Conservation (phyloP, 2,797 vertebrate genomes). For the Coreius guichenoti region DNA sequence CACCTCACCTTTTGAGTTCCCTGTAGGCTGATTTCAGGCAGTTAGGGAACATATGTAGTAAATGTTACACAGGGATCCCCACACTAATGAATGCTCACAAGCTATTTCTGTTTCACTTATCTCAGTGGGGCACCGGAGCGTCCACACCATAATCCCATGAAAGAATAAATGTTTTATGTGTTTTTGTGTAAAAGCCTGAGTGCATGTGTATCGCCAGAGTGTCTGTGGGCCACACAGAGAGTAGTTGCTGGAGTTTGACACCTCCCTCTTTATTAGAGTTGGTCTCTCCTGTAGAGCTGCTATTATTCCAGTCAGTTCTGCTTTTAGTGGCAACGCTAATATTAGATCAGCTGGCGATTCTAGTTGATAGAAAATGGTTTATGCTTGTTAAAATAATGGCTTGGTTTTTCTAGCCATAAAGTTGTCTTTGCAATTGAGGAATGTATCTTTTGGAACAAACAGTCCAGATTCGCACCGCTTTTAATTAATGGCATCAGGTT, state of each 20-base stretch:
- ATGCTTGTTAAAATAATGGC: slow-evolving; percentile 80
- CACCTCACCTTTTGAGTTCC: slow-evolving; percentile 1
- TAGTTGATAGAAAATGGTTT: slow-evolving; percentile 79
- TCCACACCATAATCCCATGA: slow-evolving; percentile 30
- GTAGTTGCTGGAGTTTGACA: slow-evolving; percentile 74
- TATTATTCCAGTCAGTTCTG: slow-evolving; percentile 64
- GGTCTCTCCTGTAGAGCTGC: slow-evolving; percentile 46
- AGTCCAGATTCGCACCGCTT: slow-evolving; percentile 74
- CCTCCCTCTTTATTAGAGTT: slow-evolving; percentile 72
- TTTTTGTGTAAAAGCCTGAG: slow-evolving; percentile 32
- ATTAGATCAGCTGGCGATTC: slow-evolving; percentile 75
- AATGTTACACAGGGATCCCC: slow-evolving; percentile 23
- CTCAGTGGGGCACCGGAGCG: slow-evolving; percentile 20
- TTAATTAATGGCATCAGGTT: slow-evolving; percentile 83
- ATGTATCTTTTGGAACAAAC: slow-evolving; percentile 78
- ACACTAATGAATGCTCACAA: slow-evolving; percentile 40
- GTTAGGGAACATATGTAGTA: slow-evolving; percentile 13
- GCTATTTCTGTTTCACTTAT: slow-evolving; percentile 36
- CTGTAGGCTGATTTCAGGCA: not conserved
- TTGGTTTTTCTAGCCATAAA: slow-evolving; percentile 79
- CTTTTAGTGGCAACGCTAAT: slow-evolving; percentile 73
- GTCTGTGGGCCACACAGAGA: slow-evolving; percentile 81
- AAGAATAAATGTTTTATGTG: slow-evolving; percentile 47
- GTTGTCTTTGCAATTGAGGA: slow-evolving; percentile 78
- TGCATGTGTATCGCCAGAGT: slow-evolving; percentile 69